Conservation (phyloP, 2,113 vertebrate species). For the Melanerpes aurifrons region DNA sequence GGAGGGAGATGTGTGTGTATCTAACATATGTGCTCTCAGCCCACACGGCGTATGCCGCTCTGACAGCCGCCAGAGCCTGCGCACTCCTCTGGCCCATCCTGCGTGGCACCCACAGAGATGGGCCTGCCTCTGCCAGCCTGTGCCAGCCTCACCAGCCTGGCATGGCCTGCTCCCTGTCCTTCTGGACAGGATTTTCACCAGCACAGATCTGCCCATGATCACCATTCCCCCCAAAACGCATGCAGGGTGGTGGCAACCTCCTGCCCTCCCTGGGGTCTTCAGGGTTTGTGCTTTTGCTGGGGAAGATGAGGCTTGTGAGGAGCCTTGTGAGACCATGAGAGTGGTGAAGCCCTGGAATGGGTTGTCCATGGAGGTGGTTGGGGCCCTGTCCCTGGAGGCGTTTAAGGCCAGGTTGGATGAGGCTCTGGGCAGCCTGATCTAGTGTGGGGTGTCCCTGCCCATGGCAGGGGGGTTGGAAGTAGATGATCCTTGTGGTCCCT, state of each 20-base stretch:
- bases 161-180: background rate
- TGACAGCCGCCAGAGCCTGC: fast-evolving
- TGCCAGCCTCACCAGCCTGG: fast-evolving
- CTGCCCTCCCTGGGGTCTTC: background rate
- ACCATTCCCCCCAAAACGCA: fast-evolving
- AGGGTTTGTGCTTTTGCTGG: background rate
- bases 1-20: constrained; percentile 40
- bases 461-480: no score
- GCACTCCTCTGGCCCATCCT: fast-evolving
- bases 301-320: background rate
- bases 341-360: no score
- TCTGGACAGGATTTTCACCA: fast-evolving
- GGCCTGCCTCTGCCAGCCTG: background rate
- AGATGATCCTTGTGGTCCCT: no score
- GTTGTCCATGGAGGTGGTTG: no score
- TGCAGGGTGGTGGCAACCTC: background rate
- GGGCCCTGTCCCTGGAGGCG: no score
- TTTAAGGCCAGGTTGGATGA: no score
- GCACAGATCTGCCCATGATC: fast-evolving
- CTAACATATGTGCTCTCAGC: constrained; percentile 64
- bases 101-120: background rate
- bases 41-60: constrained; percentile 49
- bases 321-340: background rate
- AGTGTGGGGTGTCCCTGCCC: no score
- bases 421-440: no score